Conservation (phyloP, 2,113 vertebrate genomes). For the Abramis brama region DNA sequence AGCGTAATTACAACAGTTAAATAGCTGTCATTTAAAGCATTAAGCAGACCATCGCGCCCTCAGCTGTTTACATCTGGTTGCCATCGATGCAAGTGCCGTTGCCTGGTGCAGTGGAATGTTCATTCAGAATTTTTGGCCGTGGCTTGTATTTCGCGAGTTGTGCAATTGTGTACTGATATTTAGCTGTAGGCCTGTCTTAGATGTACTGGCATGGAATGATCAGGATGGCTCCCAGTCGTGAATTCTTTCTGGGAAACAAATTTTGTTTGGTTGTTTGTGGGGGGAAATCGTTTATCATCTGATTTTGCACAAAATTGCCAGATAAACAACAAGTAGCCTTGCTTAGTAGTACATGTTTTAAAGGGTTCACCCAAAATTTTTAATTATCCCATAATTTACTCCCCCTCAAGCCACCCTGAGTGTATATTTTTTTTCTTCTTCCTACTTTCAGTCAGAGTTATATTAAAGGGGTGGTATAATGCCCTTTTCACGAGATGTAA, state of each 20-base stretch:
- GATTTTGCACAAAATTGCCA: not conserved
- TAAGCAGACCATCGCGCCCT: constrained; percentile 47
- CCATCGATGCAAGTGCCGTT: constrained; percentile 42
- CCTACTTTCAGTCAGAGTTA: too few relatives aligned
- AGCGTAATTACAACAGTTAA: constrained; percentile 52
- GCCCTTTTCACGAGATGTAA: too few relatives aligned
- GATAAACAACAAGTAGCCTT: not conserved
- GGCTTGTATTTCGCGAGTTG: constrained; percentile 23
- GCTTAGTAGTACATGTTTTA: not conserved
- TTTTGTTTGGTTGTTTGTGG: not conserved
- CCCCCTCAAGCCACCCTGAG: too few relatives aligned
- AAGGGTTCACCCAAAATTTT: too few relatives aligned
- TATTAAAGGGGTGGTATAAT: too few relatives aligned
- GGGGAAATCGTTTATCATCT: not conserved
- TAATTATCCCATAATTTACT: too few relatives aligned
- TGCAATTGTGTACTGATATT: constrained; percentile 45
- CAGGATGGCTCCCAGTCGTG: constrained; percentile 9
- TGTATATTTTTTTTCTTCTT: too few relatives aligned
- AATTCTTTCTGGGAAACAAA: constrained; percentile 24
- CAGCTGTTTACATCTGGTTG: constrained; percentile 57
- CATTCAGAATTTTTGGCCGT: constrained; percentile 52
- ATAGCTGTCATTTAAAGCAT: constrained; percentile 54
- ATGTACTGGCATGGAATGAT: constrained; percentile 38
- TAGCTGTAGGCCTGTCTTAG: constrained; percentile 39
- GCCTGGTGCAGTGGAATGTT: constrained; percentile 51